Evolutionary conservation across 1,140 invertebrate genomes (phyloP).

Genomic region (Drosophila pseudoananassae): DNA sequence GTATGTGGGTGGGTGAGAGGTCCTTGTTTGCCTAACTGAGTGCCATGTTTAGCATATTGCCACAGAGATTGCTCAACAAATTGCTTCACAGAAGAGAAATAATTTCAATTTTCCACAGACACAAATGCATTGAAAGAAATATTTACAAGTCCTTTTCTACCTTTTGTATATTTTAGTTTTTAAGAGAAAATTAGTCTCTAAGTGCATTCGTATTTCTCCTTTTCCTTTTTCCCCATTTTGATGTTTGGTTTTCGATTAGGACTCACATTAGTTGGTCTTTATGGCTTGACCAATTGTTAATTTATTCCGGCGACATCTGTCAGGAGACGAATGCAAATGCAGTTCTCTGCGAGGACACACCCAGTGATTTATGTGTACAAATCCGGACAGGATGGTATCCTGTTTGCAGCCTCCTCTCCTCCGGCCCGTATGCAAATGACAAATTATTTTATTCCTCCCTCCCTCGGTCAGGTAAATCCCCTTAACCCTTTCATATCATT

Average conservation of each 20-base stretch:
- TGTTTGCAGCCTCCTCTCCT: slow-evolving; percentile 37
- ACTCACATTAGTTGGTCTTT: slow-evolving; percentile 42
- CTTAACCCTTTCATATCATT: slow-evolving; percentile 51
- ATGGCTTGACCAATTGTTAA: slow-evolving; percentile 50
- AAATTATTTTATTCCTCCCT: slow-evolving; percentile 42
- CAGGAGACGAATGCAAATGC: slow-evolving; percentile 48
- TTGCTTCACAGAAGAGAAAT: slow-evolving; percentile 32
- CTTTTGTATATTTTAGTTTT: no score
- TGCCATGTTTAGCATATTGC: slow-evolving; percentile 48
- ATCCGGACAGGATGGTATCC: slow-evolving; percentile 36
- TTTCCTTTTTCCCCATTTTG: no score
- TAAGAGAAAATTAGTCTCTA: neutral
- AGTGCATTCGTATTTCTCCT: neutral
- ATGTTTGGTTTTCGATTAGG: slow-evolving; percentile 33
- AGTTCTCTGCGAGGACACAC: slow-evolving; percentile 14
- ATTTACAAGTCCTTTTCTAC: no score
- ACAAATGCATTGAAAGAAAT: slow-evolving; percentile 1
- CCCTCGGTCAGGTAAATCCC: slow-evolving; percentile 27
- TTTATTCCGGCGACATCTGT: slow-evolving; percentile 52
- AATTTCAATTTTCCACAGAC: slow-evolving; percentile 5
- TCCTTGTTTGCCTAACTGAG: slow-evolving; percentile 44
- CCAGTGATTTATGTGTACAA: slow-evolving; percentile 60
- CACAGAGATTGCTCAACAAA: slow-evolving; percentile 38
- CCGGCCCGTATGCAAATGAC: slow-evolving; percentile 66
- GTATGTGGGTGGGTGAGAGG: neutral